Conservation (phyloP, 2,797 vertebrate species). For the Acipenser ruthenus region DNA sequence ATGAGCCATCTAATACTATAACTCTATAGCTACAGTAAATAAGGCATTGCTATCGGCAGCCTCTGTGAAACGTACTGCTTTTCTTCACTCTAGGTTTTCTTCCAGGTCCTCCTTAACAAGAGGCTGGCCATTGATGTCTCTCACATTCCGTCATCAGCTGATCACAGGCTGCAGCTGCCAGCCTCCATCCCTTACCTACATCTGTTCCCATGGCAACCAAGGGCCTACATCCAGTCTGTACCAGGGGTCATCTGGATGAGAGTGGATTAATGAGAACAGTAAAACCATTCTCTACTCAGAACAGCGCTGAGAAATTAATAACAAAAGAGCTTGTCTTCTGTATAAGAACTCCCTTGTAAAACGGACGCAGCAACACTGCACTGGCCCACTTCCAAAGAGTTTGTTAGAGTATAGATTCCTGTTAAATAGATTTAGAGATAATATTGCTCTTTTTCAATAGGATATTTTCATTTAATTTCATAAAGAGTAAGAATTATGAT, state of each 20-base stretch:
- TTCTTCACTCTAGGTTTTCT: background rate
- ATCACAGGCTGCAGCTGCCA: constrained; percentile 27
- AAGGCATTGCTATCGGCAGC: background rate
- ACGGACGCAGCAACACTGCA: background rate
- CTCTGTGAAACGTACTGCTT: background rate
- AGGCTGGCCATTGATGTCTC: constrained; percentile 10
- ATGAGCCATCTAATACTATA: background rate
- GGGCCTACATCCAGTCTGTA: constrained; percentile 15
- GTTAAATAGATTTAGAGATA: no score
- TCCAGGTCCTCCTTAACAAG: constrained; percentile 36
- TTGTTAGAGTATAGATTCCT: background rate
- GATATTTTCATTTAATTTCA: background rate
- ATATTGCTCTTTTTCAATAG: background rate
- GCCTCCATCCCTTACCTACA: constrained; percentile 18
- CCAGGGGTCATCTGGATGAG: constrained; percentile 3
- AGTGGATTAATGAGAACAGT: constrained; percentile 4
- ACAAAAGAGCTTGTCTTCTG: background rate
- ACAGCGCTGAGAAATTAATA: background rate
- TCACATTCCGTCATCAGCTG: constrained; percentile 28
- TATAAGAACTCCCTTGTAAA: background rate
- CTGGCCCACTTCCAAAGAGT: background rate
- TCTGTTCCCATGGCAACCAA: constrained; percentile 31
- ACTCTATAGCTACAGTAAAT: background rate
- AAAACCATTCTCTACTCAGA: background rate
- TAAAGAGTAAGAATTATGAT: no score